A percentile compares a stretch with the other conserved stretches of the same genome.
phyloP scores from a whole-genome alignment of 2,888 invertebrate species.

The Drosophila borborema region DNA sequence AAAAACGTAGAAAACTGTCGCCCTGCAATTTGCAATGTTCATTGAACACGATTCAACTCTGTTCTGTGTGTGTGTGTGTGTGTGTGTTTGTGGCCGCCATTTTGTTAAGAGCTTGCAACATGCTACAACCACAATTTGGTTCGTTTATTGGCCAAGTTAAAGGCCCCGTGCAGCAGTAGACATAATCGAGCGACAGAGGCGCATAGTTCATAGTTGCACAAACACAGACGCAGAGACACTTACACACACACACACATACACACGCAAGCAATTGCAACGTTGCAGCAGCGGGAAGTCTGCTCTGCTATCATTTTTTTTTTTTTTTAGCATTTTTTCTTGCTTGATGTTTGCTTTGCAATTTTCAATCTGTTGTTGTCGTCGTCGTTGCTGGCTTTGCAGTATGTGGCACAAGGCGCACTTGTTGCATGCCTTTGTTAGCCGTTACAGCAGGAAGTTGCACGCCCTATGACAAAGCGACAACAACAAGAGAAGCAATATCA shows the following conservation, averaged over 20 bases:
- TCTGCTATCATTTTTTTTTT: conserved; percentile 28
- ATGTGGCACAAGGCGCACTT: conserved; percentile 71
- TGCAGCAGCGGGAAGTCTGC: conserved; percentile 30
- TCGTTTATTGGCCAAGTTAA: conserved; percentile 64
- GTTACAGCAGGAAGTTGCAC: conserved; percentile 55
- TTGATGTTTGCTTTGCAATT: conserved; percentile 40
- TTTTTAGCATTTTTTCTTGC: conserved; percentile 1
- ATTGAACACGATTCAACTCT: conserved; percentile 27
- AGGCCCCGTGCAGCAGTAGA: conserved; percentile 37
- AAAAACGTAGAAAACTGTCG: conserved; percentile 57
- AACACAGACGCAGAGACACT: conserved; percentile 20
- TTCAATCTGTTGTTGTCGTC: conserved; percentile 39
- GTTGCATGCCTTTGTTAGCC: conserved; percentile 59
- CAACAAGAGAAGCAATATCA: conserved; percentile 24
- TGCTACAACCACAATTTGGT: conserved; percentile 50
- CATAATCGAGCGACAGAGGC: conserved; percentile 43
- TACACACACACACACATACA: conserved; percentile 1
- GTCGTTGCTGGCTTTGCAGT: conserved; percentile 16
- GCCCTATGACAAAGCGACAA: conserved; percentile 48
- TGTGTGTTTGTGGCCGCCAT: conserved; percentile 59
- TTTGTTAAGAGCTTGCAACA: conserved; percentile 61
- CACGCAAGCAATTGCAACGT: conserved; percentile 5
- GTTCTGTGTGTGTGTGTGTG: conserved; percentile 3
- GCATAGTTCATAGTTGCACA: conserved; percentile 30
- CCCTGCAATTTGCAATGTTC: conserved; percentile 53